Evolutionary conservation across 2,797 vertebrate species (phyloP).

Genomic region (Vespertilio murinus): DNA sequence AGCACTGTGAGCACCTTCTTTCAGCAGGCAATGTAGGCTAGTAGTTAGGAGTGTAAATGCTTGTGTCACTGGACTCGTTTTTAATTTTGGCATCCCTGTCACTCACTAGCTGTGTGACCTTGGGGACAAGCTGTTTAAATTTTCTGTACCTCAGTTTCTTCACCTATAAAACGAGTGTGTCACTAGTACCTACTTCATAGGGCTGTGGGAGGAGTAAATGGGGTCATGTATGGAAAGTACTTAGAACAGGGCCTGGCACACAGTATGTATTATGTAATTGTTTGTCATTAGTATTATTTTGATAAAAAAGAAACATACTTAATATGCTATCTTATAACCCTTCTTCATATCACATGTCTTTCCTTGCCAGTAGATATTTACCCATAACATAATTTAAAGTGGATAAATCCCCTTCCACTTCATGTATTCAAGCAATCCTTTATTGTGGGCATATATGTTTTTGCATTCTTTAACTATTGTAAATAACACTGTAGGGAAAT

Average conservation of each 20-base stretch:
- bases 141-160: background rate
- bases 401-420: background rate
- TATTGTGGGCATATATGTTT: background rate
- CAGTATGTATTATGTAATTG: background rate
- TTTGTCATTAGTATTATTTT: background rate
- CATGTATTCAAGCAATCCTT: background rate
- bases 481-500: background rate
- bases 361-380: background rate
- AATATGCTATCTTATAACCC: background rate
- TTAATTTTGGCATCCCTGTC: background rate
- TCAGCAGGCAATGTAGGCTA: background rate
- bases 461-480: constrained; percentile 12
- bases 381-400: background rate
- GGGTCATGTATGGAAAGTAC: background rate
- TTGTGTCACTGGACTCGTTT: background rate
- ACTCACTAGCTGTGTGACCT: background rate
- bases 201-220: background rate
- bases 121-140: background rate
- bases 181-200: background rate
- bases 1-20: background rate
- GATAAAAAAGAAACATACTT: background rate
- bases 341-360: background rate
- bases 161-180: background rate
- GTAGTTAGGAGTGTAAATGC: background rate
- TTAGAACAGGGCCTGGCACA: background rate